Evolutionary conservation across 2,888 invertebrate genomes (phyloP).

Genomic region (Bursaphelenchus okinawaensis): DNA sequence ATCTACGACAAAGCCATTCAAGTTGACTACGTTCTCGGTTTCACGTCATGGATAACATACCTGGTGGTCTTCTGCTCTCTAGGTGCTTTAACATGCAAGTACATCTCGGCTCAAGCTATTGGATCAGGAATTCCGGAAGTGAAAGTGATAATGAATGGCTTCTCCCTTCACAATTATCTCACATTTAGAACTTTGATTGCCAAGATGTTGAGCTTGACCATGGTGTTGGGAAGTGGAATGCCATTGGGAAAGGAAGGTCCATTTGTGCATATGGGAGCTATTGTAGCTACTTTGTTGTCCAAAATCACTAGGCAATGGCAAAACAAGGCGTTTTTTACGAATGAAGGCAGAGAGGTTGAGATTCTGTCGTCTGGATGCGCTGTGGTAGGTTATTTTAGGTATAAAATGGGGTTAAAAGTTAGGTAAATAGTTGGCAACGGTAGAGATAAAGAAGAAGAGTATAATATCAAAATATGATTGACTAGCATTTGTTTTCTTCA

Average conservation of each 20-base stretch:
- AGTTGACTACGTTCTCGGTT: slow-evolving; percentile 37
- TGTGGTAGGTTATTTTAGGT: slow-evolving; percentile 23
- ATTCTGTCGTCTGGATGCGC: slow-evolving; percentile 43
- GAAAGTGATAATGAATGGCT: slow-evolving; percentile 90
- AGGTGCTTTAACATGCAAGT: slow-evolving; percentile 93
- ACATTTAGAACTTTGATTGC: slow-evolving; percentile 87
- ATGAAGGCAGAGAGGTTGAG: slow-evolving; percentile 35
- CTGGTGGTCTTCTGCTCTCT: slow-evolving; percentile 86
- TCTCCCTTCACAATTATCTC: slow-evolving; percentile 90
- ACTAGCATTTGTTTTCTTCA: too few species aligned
- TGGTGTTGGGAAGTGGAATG: slow-evolving; percentile 86
- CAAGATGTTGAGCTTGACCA: slow-evolving; percentile 85
- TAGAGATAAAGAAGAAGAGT: too few species aligned
- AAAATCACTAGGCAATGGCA: slow-evolving; percentile 75
- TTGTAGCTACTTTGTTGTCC: slow-evolving; percentile 83
- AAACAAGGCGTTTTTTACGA: slow-evolving; percentile 37
- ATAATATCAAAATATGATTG: too few species aligned
- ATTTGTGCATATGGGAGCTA: slow-evolving; percentile 94
- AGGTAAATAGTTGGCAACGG: too few species aligned
- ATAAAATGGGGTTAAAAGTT: too few species aligned
- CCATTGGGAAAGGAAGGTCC: slow-evolving; percentile 84
- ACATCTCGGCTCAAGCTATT: slow-evolving; percentile 92
- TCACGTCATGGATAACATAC: slow-evolving; percentile 73
- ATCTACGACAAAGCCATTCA: slow-evolving; percentile 29
- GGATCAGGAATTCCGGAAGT: slow-evolving; percentile 80